Percentiles rank a stretch among this genome's conserved stretches.
These are phyloP conservation scores for Colostygia pectinataria DNA, from an alignment of 2,888 invertebrate genomes.

Conservation along the genomic window DNA sequence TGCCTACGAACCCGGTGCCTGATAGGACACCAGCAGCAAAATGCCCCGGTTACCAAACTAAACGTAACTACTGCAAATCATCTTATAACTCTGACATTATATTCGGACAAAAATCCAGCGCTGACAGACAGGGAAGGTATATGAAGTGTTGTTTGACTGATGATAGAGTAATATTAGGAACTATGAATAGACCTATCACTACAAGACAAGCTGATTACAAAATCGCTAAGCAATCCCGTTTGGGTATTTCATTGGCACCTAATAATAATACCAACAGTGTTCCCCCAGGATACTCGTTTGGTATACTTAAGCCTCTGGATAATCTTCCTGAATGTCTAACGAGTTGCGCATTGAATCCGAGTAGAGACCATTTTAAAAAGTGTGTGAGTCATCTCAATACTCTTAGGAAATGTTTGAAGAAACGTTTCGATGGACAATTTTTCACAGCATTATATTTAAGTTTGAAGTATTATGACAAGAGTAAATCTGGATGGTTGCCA, in stretches of 20 bases:
- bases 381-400: slow-evolving; percentile 62
- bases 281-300: slow-evolving; percentile 64
- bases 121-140: slow-evolving; percentile 57
- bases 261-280: slow-evolving; percentile 64
- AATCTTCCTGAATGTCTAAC: slow-evolving; percentile 56
- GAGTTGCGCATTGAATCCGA: slow-evolving; percentile 41
- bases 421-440: slow-evolving; percentile 36
- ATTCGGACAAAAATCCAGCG: slow-evolving; percentile 53
- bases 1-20: slow-evolving; percentile 40
- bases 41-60: slow-evolving; percentile 35
- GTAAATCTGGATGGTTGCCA: slow-evolving; percentile 60
- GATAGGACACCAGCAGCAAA: slow-evolving; percentile 36
- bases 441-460: slow-evolving; percentile 40
- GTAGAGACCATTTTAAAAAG: slow-evolving; percentile 53
- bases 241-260: slow-evolving; percentile 58
- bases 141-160: slow-evolving; percentile 50
- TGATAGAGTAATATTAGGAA: slow-evolving; percentile 46
- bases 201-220: slow-evolving; percentile 53
- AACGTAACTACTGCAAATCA: slow-evolving; percentile 47
- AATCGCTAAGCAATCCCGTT: slow-evolving; percentile 36
- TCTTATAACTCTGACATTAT: slow-evolving; percentile 53
- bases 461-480: slow-evolving; percentile 48
- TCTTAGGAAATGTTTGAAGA: slow-evolving; percentile 44
- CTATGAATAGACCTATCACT: slow-evolving; percentile 41
- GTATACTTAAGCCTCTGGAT: slow-evolving; percentile 52